Evolutionary conservation across 2,888 invertebrate species (phyloP), one percentile per base, ranked within the genome.

Genomic region (Galeruca laticollis): DNA sequence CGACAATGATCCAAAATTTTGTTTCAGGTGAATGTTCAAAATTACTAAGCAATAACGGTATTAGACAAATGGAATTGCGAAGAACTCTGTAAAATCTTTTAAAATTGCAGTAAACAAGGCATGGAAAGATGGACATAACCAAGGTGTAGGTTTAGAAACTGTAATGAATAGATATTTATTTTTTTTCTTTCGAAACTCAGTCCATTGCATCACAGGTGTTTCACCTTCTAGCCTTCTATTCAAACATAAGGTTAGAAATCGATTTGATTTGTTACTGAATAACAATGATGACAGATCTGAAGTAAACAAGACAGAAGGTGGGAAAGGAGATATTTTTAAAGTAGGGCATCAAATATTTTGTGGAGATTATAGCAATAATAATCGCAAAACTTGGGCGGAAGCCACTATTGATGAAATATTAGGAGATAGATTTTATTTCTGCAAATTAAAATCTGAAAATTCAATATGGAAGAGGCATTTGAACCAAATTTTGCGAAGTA

Each of bases 301-400:
- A 11, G 35, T 35, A 33, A 37, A 35, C 18, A 37, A 51, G 6
- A 13, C 43, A 15, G 20, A 15, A 40, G 64, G 31, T 3, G 37
- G 47, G 1, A 69, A 63, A 56, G 62, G 62, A 21, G 60, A 62
- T 3, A 51, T 5, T 13, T 68, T 62, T 49, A 20, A 49, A 35
- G 57, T 33, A 21, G 61, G 61, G 61, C 47, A 56, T 61, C 61
- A 47, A 56, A 68, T 49, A 60, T n/a, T n/a, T n/a, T n/a, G n/a
- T n/a, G n/a, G n/a, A n/a, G n/a, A n/a, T n/a, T n/a, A n/a, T n/a
- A n/a, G 68, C 33, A 61, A 64, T 31, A 56, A 56, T 26, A 64
- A 64, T 47, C 54, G 54, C 6, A 63, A 63, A 40, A 31, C 52
- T 68, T 68, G 67, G 67, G 60, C 60, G 43, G 57, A 68, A 54